Base-by-base conservation (phyloP, 2,113 vertebrate species). In the Paramormyrops kingsleyae region DNA sequence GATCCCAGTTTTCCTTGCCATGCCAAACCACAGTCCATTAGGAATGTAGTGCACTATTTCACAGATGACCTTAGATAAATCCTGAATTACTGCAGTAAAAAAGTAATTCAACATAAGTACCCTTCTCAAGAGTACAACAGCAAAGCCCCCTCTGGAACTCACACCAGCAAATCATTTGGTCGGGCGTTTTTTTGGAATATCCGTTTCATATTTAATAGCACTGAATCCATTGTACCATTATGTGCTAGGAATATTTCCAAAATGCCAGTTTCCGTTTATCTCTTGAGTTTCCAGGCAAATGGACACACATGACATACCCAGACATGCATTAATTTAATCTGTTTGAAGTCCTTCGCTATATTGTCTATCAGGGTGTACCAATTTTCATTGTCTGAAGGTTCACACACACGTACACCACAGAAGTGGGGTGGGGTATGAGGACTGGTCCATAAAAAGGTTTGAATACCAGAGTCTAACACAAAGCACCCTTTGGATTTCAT, bases 11-110 rank as follows among this genome's bases (percentile, higher is more conserved):
- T 88, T 31, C 15, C 83, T 62, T 59, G 83, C 27, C 44, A 53
- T 19, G 62, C 89, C 89, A 92, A 92, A 91, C 88, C 62, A 87
- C 86, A 84, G 35, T 24, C 50, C 88, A 91, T 88, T n/a, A 87
- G 50, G 83, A 89, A 53, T 88, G 85, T 35, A 70, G 42, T n/a
- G 49, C 39, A 52, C 53, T 70, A 12, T 88, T 88, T 91, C 80
- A 88, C 87, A 90, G 56, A 53, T 53, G 44, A 53, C 56, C 59
- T 66, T 83, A 83, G 66, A 89, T 88, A 88, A 84, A 59, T 91
- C 62, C 86, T 56, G 74, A 80, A 42, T 80, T 42, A 80, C 74
- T 80, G 74, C 74, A 80, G 74, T 42, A 42, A 80, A 42, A 80
- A 80, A 80, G 74, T 80, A 80, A 19, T 80, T 80, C 35, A 80